A percentile compares a stretch with the other conserved stretches of the same genome.
Evolutionary conservation across 2,888 invertebrate species (phyloP).

Genomic region (Sphaerophoria taeniata): DNA sequence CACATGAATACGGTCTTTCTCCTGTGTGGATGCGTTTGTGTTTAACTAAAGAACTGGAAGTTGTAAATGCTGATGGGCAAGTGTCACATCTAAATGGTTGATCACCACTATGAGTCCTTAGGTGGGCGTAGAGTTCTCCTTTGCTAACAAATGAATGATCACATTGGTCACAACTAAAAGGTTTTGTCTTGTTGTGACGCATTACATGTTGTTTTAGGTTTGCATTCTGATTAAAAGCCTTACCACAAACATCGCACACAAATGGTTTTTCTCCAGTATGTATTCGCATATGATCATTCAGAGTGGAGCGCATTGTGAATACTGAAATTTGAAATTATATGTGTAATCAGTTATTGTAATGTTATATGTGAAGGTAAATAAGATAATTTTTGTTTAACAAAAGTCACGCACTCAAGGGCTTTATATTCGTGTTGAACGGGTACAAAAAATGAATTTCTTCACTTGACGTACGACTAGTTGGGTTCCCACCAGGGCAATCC

Average conservation of each 20-base stretch:
- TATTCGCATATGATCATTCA: constrained; percentile 85
- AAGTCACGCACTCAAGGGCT: too few relatives aligned
- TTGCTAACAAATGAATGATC: constrained; percentile 83
- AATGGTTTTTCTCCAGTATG: constrained; percentile 86
- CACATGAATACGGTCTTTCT: constrained; percentile 85
- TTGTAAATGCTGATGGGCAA: constrained; percentile 85
- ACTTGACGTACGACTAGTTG: too few relatives aligned
- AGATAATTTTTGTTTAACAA: too few relatives aligned
- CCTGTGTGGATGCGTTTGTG: constrained; percentile 86
- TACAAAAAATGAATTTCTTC: too few relatives aligned
- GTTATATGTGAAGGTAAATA: too few relatives aligned
- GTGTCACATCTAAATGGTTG: constrained; percentile 85
- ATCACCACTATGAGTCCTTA: constrained; percentile 85
- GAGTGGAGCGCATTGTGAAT: constrained; percentile 84
- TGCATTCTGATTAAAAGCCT: constrained; percentile 85
- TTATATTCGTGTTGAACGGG: too few relatives aligned
- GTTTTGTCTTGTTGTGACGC: constrained; percentile 84
- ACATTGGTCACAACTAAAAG: constrained; percentile 83
- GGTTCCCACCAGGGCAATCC: too few relatives aligned
- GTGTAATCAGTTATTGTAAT: too few relatives aligned
- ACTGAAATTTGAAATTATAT: too few relatives aligned
- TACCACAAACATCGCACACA: constrained; percentile 84
- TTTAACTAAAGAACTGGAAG: constrained; percentile 85
- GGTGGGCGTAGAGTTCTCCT: constrained; percentile 84
- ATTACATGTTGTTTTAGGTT: constrained; percentile 85